Percentiles rank a stretch among this genome's conserved stretches.
phyloP scores from a whole-genome alignment of 2,888 invertebrate genomes.

The Atrina japonica region DNA sequence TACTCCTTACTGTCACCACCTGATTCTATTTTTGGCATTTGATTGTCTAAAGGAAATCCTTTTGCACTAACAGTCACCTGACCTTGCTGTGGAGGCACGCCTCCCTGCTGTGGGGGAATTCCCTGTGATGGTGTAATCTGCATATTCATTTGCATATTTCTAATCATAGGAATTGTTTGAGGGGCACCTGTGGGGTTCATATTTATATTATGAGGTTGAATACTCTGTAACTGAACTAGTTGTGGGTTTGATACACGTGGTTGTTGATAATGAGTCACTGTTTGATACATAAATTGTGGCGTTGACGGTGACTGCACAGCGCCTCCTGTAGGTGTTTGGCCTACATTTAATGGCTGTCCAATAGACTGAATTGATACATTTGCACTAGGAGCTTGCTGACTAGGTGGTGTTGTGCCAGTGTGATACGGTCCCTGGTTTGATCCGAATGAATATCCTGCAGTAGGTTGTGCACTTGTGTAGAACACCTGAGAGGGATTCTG shows the following conservation, averaged over 20 bases:
- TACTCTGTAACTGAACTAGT: slow-evolving; percentile 59
- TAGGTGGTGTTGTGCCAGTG: slow-evolving; percentile 57
- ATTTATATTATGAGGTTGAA: slow-evolving; percentile 47
- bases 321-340: slow-evolving; percentile 39
- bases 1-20: slow-evolving; percentile 50
- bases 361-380: slow-evolving; percentile 46
- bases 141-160: slow-evolving; percentile 75
- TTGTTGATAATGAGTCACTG: slow-evolving; percentile 54
- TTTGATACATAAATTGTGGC: slow-evolving; percentile 58
- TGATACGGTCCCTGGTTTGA: slow-evolving; percentile 51
- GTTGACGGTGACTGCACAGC: slow-evolving; percentile 42
- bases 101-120: slow-evolving; percentile 32
- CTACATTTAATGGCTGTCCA: slow-evolving; percentile 37
- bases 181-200: slow-evolving; percentile 46
- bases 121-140: slow-evolving; percentile 63
- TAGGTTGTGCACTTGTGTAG: slow-evolving; percentile 50
- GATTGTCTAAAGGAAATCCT: slow-evolving; percentile 49
- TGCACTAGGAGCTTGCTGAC: slow-evolving; percentile 51
- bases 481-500: slow-evolving; percentile 45
- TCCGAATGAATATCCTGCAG: slow-evolving; percentile 44
- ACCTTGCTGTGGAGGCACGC: slow-evolving; percentile 32
- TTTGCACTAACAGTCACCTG: slow-evolving; percentile 64
- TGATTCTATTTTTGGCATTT: slow-evolving; percentile 49
- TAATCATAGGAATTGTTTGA: slow-evolving; percentile 62
- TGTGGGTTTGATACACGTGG: slow-evolving; percentile 55